These are phyloP conservation scores for Alaudala cheleensis DNA, from an alignment of 2,113 vertebrate species.

Conservation along the genomic window DNA sequence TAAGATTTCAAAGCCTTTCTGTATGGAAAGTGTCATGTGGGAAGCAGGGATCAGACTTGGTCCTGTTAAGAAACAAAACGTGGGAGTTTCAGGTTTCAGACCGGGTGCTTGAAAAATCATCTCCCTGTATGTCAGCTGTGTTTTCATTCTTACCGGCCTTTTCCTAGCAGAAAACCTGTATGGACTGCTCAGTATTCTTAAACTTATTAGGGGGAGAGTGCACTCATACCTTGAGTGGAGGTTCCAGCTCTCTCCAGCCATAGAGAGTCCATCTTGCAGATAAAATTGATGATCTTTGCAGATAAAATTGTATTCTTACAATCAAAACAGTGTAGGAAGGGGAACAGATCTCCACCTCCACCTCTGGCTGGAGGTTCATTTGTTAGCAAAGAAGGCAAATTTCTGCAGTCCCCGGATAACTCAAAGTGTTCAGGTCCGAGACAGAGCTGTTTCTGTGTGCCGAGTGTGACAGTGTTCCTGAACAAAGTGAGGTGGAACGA, in stretches of 20 bases:
- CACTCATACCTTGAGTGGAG: too few species aligned
- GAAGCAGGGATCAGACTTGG: background rate
- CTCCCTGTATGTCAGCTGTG: background rate
- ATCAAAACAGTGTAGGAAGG: background rate
- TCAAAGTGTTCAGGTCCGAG: background rate
- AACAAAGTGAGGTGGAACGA: background rate
- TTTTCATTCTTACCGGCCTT: background rate
- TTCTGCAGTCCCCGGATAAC: background rate
- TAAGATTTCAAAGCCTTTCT: background rate
- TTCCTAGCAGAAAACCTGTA: background rate
- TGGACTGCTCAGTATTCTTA: background rate
- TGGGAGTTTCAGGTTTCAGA: background rate
- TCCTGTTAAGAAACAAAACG: background rate
- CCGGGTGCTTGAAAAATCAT: background rate
- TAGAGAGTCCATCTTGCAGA: background rate
- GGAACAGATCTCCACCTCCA: background rate
- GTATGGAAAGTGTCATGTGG: background rate
- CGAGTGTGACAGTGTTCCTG: background rate
- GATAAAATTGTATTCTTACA: background rate
- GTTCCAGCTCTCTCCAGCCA: background rate
- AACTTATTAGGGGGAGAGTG: background rate
- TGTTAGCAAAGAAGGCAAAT: background rate
- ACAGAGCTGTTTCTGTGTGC: background rate
- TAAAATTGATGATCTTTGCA: background rate
- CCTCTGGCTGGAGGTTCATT: background rate